Evolutionary conservation across 2,888 invertebrate species (phyloP).

Genomic region (Pyrrhosoma nymphula): DNA sequence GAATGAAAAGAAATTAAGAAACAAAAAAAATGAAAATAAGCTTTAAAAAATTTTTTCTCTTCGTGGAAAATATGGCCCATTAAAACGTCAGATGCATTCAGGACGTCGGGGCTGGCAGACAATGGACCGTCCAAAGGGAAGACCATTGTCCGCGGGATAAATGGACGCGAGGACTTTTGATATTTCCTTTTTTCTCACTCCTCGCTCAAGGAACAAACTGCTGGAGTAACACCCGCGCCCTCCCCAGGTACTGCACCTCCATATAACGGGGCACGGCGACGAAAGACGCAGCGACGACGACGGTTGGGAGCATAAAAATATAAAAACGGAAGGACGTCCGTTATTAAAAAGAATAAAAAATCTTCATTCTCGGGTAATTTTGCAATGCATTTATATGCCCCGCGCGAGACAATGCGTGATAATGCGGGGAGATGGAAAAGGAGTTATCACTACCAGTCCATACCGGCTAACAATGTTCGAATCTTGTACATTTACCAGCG

Average conservation of each 20-base stretch:
- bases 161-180: neutral
- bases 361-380: neutral
- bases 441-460: neutral
- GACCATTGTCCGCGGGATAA: slow-evolving; percentile 42
- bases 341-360: neutral
- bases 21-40: neutral
- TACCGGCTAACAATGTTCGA: neutral
- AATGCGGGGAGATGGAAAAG: neutral
- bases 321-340: neutral
- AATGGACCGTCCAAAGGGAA: neutral
- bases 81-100: slow-evolving; percentile 38
- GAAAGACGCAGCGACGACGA: neutral
- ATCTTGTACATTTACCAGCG: neutral
- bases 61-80: slow-evolving; percentile 31
- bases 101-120: neutral
- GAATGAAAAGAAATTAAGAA: neutral
- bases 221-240: neutral
- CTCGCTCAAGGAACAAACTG: neutral
- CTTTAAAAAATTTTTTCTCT: neutral
- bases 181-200: neutral
- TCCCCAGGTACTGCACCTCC: neutral
- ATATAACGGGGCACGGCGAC: neutral
- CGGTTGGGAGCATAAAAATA: neutral
- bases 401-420: neutral
- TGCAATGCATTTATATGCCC: neutral